Evolutionary conservation across 2,797 vertebrate genomes (phyloP), one percentile per base, ranked within the genome.

Genomic region (Notamacropus eugenii): DNA sequence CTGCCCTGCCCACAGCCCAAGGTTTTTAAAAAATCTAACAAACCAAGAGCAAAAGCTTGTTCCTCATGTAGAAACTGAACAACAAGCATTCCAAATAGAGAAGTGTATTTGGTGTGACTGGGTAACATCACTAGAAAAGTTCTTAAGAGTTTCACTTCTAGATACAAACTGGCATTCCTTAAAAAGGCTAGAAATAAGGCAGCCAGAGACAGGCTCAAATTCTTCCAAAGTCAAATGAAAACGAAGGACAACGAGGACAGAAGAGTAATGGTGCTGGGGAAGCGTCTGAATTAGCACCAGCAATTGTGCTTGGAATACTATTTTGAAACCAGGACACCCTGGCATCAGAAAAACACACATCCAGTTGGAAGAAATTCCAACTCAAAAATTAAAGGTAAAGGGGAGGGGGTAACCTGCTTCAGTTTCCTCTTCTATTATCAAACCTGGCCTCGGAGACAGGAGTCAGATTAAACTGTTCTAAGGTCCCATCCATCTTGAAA

Each of bases 111-210:
- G 31, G 50, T 50, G 54, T 9, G 52, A 96, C 90, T 46, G 92
- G 96, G 91, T 97, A 96, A 90, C 50, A 96, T 62, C 93, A 55
- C n/a, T 95, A 96, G 95, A 95, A 11, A 56, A 28, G 91, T 54
- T 93, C 55, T 58, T n/a, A 46, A 87, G 54, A 97, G 95, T 92
- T 27, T 95, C 94, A 95, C 93, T 96, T 97, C 97, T 94, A 96
- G 96, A 90, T 50, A 27, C 54, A 55, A 95, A 93, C 74, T 90
- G 87, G 95, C 9, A 92, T 91, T 96, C 74, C 96, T 94, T 95
- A 97, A 97, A 96, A 90, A 92, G 58, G 8, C 29, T 90, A 46
- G 50, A 55, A 54, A 31, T 14, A 27, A 31, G 55, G 54, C 10
- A 46, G 55, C 90, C 40, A 4, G 28, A n/a, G 50, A 34, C 50